A percentile compares a stretch with the other conserved stretches of the same genome.
phyloP scores from a whole-genome alignment of 1,140 invertebrate genomes.

The Zaprionus ornatus region DNA sequence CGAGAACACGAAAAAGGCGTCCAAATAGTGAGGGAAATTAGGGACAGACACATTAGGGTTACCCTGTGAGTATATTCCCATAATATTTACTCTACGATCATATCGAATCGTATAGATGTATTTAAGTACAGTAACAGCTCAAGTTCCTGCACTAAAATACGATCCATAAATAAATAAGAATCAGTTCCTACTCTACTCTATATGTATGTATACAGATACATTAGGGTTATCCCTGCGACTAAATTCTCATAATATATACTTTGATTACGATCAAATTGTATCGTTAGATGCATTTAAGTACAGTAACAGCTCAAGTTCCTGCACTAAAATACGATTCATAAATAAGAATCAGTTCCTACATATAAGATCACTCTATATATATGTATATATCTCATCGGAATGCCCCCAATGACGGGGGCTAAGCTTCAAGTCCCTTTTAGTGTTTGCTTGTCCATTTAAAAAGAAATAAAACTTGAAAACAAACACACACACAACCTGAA shows the following conservation, averaged over 20 bases:
- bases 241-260: too few species aligned
- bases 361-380: neutral
- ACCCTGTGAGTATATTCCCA: neutral
- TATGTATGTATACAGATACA: neutral
- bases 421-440: slow-evolving; percentile 47
- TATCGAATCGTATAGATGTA: too few species aligned
- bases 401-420: slow-evolving; percentile 34
- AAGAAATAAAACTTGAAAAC: slow-evolving; percentile 59
- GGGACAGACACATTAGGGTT: neutral
- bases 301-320: neutral
- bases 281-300: too few species aligned
- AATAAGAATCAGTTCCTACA: neutral
- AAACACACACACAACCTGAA: slow-evolving; percentile 26
- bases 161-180: neutral
- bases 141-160: neutral
- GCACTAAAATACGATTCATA: neutral
- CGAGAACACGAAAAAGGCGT: neutral
- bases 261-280: too few species aligned
- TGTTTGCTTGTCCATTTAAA: slow-evolving; percentile 72
- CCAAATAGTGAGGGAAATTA: neutral
- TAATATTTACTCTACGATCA: neutral
- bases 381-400: neutral
- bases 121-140: neutral
- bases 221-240: too few species aligned
- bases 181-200: neutral